These are phyloP conservation scores for Monopis laevigella DNA, from an alignment of 2,888 invertebrate genomes.

Conservation along the genomic window DNA sequence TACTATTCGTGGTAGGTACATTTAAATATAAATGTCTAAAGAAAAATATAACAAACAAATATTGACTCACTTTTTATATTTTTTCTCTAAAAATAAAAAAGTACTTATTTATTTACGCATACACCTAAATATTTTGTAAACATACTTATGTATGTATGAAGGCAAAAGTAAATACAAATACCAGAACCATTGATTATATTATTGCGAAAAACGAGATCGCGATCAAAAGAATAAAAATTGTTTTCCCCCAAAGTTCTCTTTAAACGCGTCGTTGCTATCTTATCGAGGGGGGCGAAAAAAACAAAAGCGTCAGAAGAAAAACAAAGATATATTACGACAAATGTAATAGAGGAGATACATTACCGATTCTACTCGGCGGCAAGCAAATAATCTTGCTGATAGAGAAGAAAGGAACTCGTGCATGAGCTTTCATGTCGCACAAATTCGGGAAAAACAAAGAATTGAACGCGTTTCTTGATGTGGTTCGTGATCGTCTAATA, in stretches of 20 bases:
- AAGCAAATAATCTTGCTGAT: constrained; percentile 29
- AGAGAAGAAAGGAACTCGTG: constrained; percentile 25
- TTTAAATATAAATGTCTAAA: no score
- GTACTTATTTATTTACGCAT: no score
- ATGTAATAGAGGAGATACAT: constrained; percentile 28
- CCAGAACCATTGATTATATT: neutral
- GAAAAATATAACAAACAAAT: no score
- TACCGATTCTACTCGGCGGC: constrained; percentile 27
- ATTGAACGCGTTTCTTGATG: no score
- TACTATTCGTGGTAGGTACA: no score
- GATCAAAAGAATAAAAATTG: constrained; percentile 6
- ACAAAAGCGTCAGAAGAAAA: constrained; percentile 18
- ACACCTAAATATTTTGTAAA: no score
- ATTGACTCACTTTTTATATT: no score
- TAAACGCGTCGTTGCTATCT: constrained; percentile 5
- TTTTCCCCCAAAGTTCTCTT: constrained; percentile 2
- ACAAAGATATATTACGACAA: constrained; percentile 22
- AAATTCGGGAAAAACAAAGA: constrained; percentile 11
- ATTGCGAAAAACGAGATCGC: neutral
- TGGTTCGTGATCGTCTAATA: no score
- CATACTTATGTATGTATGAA: no score
- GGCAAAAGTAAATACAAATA: neutral
- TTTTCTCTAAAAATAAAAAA: no score
- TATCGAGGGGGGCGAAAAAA: neutral
- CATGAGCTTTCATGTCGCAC: constrained; percentile 24